Base-by-base conservation (phyloP, 2,113 vertebrate genomes). In the Serinus canaria region DNA sequence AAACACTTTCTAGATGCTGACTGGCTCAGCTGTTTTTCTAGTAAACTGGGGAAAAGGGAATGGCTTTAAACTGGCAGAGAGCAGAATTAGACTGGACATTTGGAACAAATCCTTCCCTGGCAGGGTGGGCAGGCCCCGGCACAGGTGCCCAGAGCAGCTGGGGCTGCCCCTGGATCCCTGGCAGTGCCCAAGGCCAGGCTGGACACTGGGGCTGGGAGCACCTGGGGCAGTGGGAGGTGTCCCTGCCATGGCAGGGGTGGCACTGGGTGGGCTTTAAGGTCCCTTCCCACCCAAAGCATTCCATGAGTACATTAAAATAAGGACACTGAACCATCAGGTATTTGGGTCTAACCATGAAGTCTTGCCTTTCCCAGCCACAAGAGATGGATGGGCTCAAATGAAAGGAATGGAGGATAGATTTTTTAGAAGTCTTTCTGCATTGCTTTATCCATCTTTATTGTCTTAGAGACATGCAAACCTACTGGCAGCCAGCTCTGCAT, bases 101-200 rank as follows among this genome's bases (percentile, higher is more conserved):
- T 10, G 33, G 60, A 59, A 24, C 15, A 5, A 74, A 58, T 67
- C 4, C 0, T 16, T 14, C 11, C 8, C 60, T 59, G 27, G 0
- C 1, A 74, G 52, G 22, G 15, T 15, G 31, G 18, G 5, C 0
- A 73, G 74, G 31, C 17, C 14, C 43, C 56, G 58, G 50, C 67
- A 58, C 35, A 43, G 83, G 13, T 52, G 22, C 22, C 46, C 63
- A 69, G 55, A 60, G 33, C 1, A 37, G 56, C 56, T 63, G 47
- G 2, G 64, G 15, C 47, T 72, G 58, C 22, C 35, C 35, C 58
- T 62, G 47, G 31, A 37, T 73, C 76, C 35, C 50, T 80, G 59
- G 25, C 1, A 73, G 11, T 58, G 50, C 0, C 37, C 76, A 3
- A 73, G 58, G 43, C 25, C 75, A 49, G 49, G 30, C 0, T 80